Percentiles rank a stretch among this genome's conserved stretches.
phyloP scores from a whole-genome alignment of 2,888 invertebrate genomes.

The Abrostola triplasia region DNA sequence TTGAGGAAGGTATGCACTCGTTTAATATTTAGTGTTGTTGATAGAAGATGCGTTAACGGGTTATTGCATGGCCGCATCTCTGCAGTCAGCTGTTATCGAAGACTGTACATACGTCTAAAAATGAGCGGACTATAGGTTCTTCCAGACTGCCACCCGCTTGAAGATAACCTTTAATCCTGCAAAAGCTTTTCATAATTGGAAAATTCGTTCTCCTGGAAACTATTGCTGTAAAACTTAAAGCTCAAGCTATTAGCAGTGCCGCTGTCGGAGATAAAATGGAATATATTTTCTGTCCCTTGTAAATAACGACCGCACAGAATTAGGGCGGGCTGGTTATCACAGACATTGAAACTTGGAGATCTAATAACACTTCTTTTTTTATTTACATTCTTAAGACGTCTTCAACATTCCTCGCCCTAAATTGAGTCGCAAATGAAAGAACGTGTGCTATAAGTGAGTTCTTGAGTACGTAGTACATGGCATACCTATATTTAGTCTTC shows the following conservation, averaged over 20 bases:
- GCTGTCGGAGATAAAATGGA: background rate
- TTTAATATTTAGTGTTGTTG: background rate
- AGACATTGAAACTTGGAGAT: background rate
- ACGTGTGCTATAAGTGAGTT: background rate
- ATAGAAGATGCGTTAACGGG: background rate
- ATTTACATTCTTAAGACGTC: background rate
- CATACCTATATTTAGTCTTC: background rate
- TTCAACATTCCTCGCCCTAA: background rate
- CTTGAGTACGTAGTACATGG: background rate
- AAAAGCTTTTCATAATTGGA: slow-evolving; percentile 20
- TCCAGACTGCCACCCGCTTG: background rate
- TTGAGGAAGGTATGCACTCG: too few species aligned
- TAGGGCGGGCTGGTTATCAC: background rate
- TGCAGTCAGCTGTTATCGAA: background rate
- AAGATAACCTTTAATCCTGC: background rate
- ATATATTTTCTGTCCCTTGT: slow-evolving; percentile 2
- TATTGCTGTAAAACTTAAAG: slow-evolving; percentile 9
- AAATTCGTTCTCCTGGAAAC: slow-evolving; percentile 11
- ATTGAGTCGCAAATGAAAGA: slow-evolving; percentile 16
- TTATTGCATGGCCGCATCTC: background rate
- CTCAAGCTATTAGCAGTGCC: background rate
- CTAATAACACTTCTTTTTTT: slow-evolving; percentile 6
- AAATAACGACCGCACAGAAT: slow-evolving; percentile 4
- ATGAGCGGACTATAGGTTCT: background rate
- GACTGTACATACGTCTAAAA: background rate